Evolutionary conservation across 2,113 vertebrate genomes (phyloP), one percentile per base, ranked within the genome.

Genomic region (Chinchilla lanigera): DNA sequence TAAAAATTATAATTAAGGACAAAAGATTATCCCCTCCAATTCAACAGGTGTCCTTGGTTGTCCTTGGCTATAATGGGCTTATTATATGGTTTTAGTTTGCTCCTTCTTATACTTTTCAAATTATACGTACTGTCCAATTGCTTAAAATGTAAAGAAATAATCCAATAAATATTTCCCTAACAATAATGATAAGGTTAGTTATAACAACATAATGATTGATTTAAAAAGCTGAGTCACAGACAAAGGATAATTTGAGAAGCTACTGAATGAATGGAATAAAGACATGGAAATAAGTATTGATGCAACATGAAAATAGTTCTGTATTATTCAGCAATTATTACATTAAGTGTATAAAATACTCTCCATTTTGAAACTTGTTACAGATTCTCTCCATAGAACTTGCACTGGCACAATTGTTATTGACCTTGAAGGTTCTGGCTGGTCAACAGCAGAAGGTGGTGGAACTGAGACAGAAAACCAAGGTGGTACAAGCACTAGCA

Each of bases 361-460:
- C 86, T 84, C 41, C 38, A 4, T 75, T 95, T 77, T 93, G 44
- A 96, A 96, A 11, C 3, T 92, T 89, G 22, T 95, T 97, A 80
- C 88, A 98, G 98, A 98, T 92, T 4, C 6, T 91, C 94, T 97
- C 92, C 98, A 97, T 44, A 97, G 93, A 96, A 98, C 97, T 52
- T 97, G 97, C 83, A 98, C 98, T 44, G 98, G 97, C 17, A 97
- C 96, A 61, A 7, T 98, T 65, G 13, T 77, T 58, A 86, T 98
- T 16, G 6, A 92, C 1, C 78, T 98, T 14, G 10, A 83, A 0
- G 85, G 35, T 16, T 5, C 4, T 61, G 81, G 4, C 35, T 83
- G 89, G 91, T 0, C 0, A 11, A 24, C n/a, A n/a, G n/a, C 0
- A 1, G 35, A 9, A 1, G 22, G 33, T 6, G 2, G 7, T 7